Percentiles rank a stretch among this genome's conserved stretches.
Evolutionary conservation across 1,140 invertebrate genomes (phyloP).

Genomic region (Trichonephila clavipes): DNA sequence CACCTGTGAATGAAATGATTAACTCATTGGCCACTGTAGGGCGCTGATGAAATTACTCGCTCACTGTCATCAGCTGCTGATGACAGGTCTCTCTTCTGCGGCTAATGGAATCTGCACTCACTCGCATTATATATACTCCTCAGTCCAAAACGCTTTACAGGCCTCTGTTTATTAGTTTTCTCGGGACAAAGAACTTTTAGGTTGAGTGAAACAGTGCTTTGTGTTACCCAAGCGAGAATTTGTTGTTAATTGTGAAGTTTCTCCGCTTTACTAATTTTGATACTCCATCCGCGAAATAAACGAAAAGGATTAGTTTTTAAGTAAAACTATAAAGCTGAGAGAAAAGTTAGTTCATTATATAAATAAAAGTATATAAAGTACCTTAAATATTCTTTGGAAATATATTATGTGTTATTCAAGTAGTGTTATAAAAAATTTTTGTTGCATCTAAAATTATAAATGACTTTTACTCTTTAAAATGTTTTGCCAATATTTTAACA

Average conservation of each 20-base stretch:
- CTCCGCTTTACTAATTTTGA: not conserved
- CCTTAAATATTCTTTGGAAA: too few species aligned
- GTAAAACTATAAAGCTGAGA: too few species aligned
- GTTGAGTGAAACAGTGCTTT: not conserved
- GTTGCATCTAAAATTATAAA: too few species aligned
- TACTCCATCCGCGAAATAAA: not conserved
- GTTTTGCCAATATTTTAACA: too few species aligned
- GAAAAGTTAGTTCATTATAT: too few species aligned
- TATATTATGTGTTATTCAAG: too few species aligned
- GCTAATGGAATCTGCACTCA: conserved; percentile 19
- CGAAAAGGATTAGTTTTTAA: not conserved
- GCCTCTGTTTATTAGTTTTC: conserved; percentile 14
- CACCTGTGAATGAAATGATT: conserved; percentile 51
- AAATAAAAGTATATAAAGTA: too few species aligned
- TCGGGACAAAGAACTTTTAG: not conserved
- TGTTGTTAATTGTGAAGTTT: not conserved
- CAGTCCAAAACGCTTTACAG: conserved; percentile 5
- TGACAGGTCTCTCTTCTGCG: conserved; percentile 18
- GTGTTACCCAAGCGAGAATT: not conserved
- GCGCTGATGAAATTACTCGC: conserved; percentile 43
- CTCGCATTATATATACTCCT: not conserved
- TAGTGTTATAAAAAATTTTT: too few species aligned
- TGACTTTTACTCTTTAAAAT: too few species aligned
- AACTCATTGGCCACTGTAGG: conserved; percentile 22
- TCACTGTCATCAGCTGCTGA: conserved; percentile 26